A percentile compares a stretch with the other conserved stretches of the same genome.
Conservation (phyloP, 2,888 invertebrate genomes). For the Drosophila affinis region DNA sequence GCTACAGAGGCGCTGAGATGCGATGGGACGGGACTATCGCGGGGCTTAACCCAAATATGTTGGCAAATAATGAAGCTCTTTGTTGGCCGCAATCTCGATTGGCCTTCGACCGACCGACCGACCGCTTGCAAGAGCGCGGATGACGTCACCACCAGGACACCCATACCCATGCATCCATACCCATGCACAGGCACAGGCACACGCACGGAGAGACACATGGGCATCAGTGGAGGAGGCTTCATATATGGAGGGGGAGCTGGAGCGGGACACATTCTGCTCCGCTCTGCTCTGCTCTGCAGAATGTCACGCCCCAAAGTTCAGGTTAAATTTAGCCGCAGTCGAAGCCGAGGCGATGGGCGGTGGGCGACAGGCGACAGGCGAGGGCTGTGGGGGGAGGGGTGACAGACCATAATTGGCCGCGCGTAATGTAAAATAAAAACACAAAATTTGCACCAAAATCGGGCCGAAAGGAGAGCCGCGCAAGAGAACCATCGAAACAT, state of each 20-base stretch:
- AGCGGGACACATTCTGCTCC: too few relatives aligned
- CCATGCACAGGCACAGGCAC: slow-evolving; percentile 9
- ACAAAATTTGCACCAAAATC: slow-evolving; percentile 20
- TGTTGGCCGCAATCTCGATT: slow-evolving; percentile 38
- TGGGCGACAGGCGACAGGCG: neutral
- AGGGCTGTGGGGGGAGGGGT: neutral
- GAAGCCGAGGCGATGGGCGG: neutral
- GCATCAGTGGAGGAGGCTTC: slow-evolving; percentile 7
- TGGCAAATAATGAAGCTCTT: slow-evolving; percentile 50
- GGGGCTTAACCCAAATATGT: slow-evolving; percentile 70
- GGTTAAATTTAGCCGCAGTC: slow-evolving; percentile 39
- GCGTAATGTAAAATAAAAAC: slow-evolving; percentile 12
- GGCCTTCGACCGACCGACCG: slow-evolving; percentile 51
- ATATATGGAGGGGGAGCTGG: neutral
- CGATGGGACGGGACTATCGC: neutral
- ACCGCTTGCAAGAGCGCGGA: slow-evolving; percentile 37
- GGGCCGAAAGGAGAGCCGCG: neutral
- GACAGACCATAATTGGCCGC: slow-evolving; percentile 39
- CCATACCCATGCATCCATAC: neutral
- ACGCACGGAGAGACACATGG: slow-evolving; percentile 1
- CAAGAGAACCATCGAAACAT: too few relatives aligned
- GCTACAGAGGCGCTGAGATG: neutral
- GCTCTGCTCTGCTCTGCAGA: slow-evolving; percentile 9
- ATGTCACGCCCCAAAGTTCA: slow-evolving; percentile 34
- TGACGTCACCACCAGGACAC: slow-evolving; percentile 62